Evolutionary conservation across 2,797 vertebrate species (phyloP).

Genomic region (Acrossocheilus fasciatus): DNA sequence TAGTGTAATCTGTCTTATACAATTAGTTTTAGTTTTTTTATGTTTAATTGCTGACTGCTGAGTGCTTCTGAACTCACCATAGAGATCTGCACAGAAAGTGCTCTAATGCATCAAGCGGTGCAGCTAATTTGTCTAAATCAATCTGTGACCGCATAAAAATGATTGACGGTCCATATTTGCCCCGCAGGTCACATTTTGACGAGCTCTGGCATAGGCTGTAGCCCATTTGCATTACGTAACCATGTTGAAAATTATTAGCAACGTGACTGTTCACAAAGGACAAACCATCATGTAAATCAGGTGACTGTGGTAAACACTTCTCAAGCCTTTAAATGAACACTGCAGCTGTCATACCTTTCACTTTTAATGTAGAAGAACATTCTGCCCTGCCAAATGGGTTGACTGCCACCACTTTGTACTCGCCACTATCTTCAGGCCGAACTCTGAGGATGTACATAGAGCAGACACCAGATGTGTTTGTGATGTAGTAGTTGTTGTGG

Average conservation of each 20-base stretch:
- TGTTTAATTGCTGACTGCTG: not conserved
- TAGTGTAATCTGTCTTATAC: not conserved
- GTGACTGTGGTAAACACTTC: slow-evolving; percentile 23
- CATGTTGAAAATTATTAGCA: slow-evolving; percentile 13
- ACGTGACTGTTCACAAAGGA: slow-evolving; percentile 17
- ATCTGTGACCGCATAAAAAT: slow-evolving; percentile 19
- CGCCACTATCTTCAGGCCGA: slow-evolving; percentile 75
- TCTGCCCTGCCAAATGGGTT: slow-evolving; percentile 81
- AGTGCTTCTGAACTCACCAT: slow-evolving; percentile 3
- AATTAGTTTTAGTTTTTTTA: not conserved
- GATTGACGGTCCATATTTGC: slow-evolving; percentile 27
- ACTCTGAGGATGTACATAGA: slow-evolving; percentile 84
- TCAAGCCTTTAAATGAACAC: not conserved
- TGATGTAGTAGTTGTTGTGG: slow-evolving; percentile 80
- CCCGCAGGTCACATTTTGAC: slow-evolving; percentile 20
- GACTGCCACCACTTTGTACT: slow-evolving; percentile 84
- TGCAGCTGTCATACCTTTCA: slow-evolving; percentile 77
- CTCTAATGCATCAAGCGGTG: slow-evolving; percentile 6
- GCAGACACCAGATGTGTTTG: slow-evolving; percentile 85
- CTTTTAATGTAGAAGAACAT: slow-evolving; percentile 79
- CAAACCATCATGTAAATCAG: slow-evolving; percentile 30
- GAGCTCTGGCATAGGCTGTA: slow-evolving; percentile 25
- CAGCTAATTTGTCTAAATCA: slow-evolving; percentile 34
- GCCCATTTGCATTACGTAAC: slow-evolving; percentile 4
- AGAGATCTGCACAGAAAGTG: slow-evolving; percentile 3